Percentiles rank a stretch among this genome's conserved stretches.
Conservation (phyloP, 1,140 invertebrate species). For the Phymorhynchus buccinoides region DNA sequence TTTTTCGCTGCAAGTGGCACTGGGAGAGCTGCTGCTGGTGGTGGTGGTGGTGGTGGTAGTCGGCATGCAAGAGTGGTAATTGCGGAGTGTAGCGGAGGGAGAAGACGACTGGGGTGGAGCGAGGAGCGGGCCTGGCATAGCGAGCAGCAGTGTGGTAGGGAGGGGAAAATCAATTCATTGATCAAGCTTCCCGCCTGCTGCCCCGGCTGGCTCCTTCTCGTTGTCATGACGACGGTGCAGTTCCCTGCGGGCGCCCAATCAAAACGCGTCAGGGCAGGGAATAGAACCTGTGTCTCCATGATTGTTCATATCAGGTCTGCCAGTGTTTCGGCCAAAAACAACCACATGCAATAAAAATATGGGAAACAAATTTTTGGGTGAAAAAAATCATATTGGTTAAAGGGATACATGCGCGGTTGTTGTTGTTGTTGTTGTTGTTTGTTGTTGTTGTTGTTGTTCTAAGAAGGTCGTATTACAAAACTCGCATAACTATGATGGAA, state of each 20-base stretch:
- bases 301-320: too few species aligned
- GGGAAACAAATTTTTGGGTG: too few species aligned
- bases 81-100: neutral
- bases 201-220: neutral
- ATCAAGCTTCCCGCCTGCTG: slow-evolving; percentile 12
- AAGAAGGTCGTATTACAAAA: too few species aligned
- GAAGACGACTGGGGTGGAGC: neutral
- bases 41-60: neutral
- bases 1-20: neutral
- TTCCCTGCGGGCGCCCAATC: slow-evolving; percentile 15
- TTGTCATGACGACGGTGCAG: slow-evolving; percentile 7
- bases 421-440: slow-evolving; percentile 5
- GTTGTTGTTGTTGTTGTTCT: neutral
- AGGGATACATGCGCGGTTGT: too few species aligned
- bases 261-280: neutral
- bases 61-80: neutral
- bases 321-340: too few species aligned
- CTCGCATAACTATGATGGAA: too few species aligned
- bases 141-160: too few species aligned
- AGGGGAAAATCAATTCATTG: slow-evolving; percentile 28
- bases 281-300: too few species aligned
- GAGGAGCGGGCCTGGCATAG: too few species aligned
- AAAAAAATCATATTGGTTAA: neutral
- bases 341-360: too few species aligned
- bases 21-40: neutral